phyloP scores from a whole-genome alignment of 2,888 invertebrate genomes.

The Temnothorax ravouxi region DNA sequence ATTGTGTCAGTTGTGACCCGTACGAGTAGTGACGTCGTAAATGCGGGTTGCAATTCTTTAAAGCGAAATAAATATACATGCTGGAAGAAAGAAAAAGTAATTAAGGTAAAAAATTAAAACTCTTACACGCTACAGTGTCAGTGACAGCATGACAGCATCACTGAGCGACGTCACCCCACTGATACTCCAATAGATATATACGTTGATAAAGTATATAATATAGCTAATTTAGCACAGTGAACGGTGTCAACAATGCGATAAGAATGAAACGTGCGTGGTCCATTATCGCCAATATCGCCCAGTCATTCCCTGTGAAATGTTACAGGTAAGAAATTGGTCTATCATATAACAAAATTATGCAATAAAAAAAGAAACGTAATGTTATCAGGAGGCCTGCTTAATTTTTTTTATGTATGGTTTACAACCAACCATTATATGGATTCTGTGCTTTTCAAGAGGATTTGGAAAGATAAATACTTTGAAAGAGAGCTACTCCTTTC shows the following conservation, averaged over 20 bases:
- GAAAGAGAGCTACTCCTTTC: neutral
- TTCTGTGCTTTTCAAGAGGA: no score
- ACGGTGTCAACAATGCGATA: conserved; percentile 25
- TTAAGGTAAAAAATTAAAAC: neutral
- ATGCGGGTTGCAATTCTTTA: neutral
- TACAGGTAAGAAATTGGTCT: conserved; percentile 12
- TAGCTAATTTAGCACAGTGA: neutral
- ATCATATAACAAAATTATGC: neutral
- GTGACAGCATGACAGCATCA: neutral
- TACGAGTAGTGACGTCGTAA: neutral
- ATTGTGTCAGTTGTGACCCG: no score
- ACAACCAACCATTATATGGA: neutral
- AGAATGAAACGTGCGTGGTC: conserved; percentile 19
- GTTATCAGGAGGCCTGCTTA: neutral
- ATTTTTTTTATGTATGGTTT: neutral
- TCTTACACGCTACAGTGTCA: neutral
- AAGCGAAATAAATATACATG: neutral
- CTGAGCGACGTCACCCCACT: neutral
- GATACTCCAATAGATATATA: neutral
- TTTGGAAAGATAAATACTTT: neutral
- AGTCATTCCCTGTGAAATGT: neutral
- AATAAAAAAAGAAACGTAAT: neutral
- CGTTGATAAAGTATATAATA: neutral
- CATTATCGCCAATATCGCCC: conserved; percentile 11
- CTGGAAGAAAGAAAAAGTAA: neutral